Conservation (phyloP, 2,888 invertebrate genomes). For the Poecilobothrus nobilitatus region DNA sequence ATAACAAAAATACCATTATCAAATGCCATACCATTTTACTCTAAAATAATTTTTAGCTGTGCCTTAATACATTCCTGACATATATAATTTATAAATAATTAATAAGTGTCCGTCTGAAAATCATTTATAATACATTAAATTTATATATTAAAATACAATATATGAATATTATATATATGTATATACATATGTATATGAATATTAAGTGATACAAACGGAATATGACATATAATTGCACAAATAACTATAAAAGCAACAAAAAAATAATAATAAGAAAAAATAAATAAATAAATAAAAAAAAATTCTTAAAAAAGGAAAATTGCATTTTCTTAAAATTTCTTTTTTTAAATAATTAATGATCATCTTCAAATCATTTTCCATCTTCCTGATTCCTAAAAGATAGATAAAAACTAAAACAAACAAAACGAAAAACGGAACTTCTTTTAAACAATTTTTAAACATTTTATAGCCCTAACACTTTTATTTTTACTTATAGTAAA, state of each 20-base stretch:
- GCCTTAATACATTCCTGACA: no score
- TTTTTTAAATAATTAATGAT: slow-evolving; percentile 1
- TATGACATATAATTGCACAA: background rate
- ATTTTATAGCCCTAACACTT: slow-evolving; percentile 4
- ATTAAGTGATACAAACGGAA: background rate
- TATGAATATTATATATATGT: background rate
- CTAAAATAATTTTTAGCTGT: no score
- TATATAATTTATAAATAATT: background rate
- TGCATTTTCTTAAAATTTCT: background rate
- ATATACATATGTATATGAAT: background rate
- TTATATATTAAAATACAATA: background rate
- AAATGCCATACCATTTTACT: no score
- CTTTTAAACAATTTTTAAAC: background rate
- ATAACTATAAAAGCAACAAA: no score
- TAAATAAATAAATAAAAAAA: background rate
- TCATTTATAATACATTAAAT: background rate
- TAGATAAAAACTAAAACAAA: background rate
- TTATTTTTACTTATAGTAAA: background rate
- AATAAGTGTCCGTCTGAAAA: slow-evolving; percentile 10
- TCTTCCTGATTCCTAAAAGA: background rate
- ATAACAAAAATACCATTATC: no score
- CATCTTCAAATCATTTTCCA: background rate
- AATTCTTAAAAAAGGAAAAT: background rate
- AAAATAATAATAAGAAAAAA: no score
- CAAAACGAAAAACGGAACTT: background rate